A percentile compares a stretch with the other conserved stretches of the same genome.
Conservation (phyloP, 2,797 vertebrate species). For the Enteromius fasciolatus region DNA sequence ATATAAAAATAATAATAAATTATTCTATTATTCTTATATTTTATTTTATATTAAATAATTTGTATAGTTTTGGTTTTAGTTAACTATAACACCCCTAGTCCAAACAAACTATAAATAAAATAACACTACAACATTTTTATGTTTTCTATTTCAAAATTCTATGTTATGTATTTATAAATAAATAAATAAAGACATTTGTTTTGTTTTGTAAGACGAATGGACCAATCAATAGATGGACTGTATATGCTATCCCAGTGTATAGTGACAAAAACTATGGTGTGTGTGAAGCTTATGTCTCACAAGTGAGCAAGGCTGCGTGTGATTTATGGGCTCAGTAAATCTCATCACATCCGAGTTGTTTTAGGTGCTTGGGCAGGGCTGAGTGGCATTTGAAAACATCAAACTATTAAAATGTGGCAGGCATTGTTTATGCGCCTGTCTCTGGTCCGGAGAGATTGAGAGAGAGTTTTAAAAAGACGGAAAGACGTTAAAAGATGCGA, state of each 20-base stretch:
- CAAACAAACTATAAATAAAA: background rate
- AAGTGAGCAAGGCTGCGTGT: conserved; percentile 33
- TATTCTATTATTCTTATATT: too few relatives aligned
- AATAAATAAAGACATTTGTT: background rate
- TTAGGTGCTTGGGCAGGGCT: conserved; percentile 25
- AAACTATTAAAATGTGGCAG: conserved; percentile 47
- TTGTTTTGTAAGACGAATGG: background rate
- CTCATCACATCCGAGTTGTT: conserved; percentile 38
- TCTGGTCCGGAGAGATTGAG: conserved; percentile 34
- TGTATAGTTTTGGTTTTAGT: background rate
- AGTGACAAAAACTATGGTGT: background rate
- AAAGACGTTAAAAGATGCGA: conserved; percentile 51
- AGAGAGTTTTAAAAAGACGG: conserved; percentile 14
- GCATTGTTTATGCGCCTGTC: conserved; percentile 46
- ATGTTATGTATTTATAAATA: background rate
- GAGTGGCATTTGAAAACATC: conserved; percentile 53
- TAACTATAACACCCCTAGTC: background rate
- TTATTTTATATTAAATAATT: too few relatives aligned
- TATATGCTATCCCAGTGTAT: background rate
- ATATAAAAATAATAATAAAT: too few relatives aligned
- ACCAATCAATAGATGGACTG: background rate
- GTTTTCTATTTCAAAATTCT: too few relatives aligned
- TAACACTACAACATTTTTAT: background rate
- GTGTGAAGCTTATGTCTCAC: conserved; percentile 23
- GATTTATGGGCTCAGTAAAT: conserved; percentile 42